A percentile compares a stretch with the other conserved stretches of the same genome.
Conservation (phyloP, 2,113 vertebrate species). For the Actenoides hombroni region DNA sequence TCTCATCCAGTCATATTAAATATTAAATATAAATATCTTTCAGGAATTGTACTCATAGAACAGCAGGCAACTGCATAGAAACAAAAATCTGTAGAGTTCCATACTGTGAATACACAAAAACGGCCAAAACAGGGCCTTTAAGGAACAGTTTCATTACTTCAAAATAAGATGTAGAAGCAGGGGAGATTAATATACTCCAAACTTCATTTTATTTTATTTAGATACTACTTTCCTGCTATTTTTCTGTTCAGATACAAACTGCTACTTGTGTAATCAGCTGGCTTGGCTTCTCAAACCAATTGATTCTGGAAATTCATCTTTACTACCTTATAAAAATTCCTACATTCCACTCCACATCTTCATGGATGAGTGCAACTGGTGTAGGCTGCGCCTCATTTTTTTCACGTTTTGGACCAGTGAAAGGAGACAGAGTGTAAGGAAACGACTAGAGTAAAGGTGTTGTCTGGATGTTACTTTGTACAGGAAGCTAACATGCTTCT, state of each 20-base stretch:
- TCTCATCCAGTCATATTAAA: not conserved
- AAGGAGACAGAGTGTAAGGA: not conserved
- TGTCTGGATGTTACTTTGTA: not conserved
- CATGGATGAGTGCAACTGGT: not conserved
- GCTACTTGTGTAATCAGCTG: not conserved
- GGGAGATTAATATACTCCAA: not conserved
- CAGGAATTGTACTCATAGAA: not conserved
- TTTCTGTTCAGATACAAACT: not conserved
- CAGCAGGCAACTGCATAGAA: not conserved
- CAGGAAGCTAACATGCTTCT: not conserved
- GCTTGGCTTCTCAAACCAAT: not conserved
- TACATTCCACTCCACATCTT: not conserved
- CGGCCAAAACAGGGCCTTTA: not conserved
- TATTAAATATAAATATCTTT: not conserved
- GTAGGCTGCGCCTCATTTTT: not conserved
- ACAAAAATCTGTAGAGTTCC: not conserved
- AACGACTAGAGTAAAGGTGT: not conserved
- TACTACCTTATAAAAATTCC: not conserved
- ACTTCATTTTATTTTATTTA: not conserved
- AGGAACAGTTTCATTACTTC: not conserved
- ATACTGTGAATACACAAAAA: not conserved
- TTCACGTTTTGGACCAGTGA: not conserved
- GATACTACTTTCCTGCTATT: not conserved
- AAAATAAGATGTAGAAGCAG: not conserved
- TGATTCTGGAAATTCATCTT: not conserved